Percentiles rank a stretch among this genome's conserved stretches.
phyloP scores from a whole-genome alignment of 53 echinoderm and acorn worm genomes.

The Luidia sarsii region DNA sequence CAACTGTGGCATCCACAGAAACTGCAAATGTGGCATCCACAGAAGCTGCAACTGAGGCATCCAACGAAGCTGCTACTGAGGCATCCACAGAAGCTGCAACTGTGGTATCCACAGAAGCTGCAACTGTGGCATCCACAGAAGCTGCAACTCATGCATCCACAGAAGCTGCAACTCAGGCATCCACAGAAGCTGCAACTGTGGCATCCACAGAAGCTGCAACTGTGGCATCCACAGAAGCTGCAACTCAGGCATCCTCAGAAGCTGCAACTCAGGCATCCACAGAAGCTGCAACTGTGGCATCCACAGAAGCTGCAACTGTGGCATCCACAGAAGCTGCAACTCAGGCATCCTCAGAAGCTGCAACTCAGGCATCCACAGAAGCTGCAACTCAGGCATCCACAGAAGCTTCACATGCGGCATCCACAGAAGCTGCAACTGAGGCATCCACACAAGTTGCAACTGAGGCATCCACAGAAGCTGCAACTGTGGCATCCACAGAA shows the following conservation, averaged over 20 bases:
- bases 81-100: not conserved
- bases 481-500: not conserved
- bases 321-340: not conserved
- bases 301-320: not conserved
- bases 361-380: not conserved
- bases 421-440: no score
- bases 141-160: not conserved
- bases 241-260: not conserved
- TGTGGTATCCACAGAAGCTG: no score
- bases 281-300: not conserved
- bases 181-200: not conserved
- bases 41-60: not conserved
- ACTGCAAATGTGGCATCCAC: not conserved
- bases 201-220: not conserved
- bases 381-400: not conserved
- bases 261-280: not conserved
- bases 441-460: no score
- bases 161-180: not conserved
- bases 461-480: not conserved
- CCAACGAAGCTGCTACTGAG: not conserved
- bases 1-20: not conserved
- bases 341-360: not conserved
- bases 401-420: not conserved
- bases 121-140: not conserved
- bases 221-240: not conserved